phyloP scores from a whole-genome alignment of 2,888 invertebrate genomes.

The Orthonychiurus folsomi region DNA sequence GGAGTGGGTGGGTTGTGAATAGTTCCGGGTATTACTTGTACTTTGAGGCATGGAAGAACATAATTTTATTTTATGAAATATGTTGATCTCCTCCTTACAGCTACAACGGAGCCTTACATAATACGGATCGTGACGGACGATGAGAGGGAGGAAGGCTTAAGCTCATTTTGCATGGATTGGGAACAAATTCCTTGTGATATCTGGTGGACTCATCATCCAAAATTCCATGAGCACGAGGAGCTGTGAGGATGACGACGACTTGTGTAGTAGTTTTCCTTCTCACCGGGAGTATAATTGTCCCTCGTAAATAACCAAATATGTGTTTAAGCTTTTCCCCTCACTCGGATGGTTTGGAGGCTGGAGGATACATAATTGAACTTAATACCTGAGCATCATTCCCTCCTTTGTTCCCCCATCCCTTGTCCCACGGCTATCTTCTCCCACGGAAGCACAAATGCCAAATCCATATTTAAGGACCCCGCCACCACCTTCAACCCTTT shows the following conservation, averaged over 20 bases:
- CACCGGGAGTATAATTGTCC: too few species aligned
- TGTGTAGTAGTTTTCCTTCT: not conserved
- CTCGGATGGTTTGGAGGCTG: too few species aligned
- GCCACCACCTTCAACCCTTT: too few species aligned
- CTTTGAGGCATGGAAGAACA: not conserved
- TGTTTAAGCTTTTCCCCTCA: not conserved
- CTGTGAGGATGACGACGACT: not conserved
- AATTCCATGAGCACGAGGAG: slow-evolving; percentile 7
- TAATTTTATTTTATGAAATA: not conserved
- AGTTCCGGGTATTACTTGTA: too few species aligned
- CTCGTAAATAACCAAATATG: too few species aligned
- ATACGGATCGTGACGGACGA: slow-evolving; percentile 34
- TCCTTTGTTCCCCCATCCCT: too few species aligned
- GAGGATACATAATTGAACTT: not conserved
- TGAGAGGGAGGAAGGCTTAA: slow-evolving; percentile 30
- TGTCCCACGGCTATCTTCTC: not conserved
- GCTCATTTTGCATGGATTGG: slow-evolving; percentile 36
- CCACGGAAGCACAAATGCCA: too few species aligned
- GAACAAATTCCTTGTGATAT: slow-evolving; percentile 36
- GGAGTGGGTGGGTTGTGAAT: too few species aligned
- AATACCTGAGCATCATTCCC: not conserved
- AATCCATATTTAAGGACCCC: too few species aligned
- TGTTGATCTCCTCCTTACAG: slow-evolving; percentile 15
- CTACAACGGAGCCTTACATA: slow-evolving; percentile 34
- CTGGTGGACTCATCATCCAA: slow-evolving; percentile 22